Percentiles rank a stretch among this genome's conserved stretches.
These are phyloP conservation scores for Stylophora pistillata DNA, from an alignment of 64 coral and sea anemone species.

Conservation along the genomic window DNA sequence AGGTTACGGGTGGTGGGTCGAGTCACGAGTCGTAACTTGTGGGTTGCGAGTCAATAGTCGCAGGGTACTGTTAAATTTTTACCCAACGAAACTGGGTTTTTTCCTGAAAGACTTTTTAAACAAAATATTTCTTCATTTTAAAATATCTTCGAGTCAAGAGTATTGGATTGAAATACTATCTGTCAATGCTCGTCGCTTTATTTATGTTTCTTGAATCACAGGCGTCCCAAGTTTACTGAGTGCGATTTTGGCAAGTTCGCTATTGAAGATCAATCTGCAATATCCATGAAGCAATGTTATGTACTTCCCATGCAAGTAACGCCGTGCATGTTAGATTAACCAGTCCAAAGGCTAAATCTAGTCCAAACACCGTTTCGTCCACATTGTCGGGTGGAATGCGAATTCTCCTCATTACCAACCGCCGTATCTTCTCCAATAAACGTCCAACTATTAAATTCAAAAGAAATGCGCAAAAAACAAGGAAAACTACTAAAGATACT, in stretches of 20 bases:
- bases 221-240: too few species aligned
- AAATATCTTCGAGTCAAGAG: too few species aligned
- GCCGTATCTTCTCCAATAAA: slow-evolving; percentile 51
- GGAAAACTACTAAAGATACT: slow-evolving; percentile 43
- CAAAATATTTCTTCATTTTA: too few species aligned
- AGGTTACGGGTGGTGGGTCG: too few species aligned
- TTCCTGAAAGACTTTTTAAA: too few species aligned
- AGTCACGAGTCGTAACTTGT: too few species aligned
- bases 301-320: slow-evolving; percentile 60
- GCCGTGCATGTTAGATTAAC: slow-evolving; percentile 68
- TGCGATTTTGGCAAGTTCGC: not conserved
- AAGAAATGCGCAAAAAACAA: slow-evolving; percentile 46
- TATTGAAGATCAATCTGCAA: slow-evolving; percentile 38
- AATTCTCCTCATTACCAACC: slow-evolving; percentile 31
- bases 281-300: slow-evolving; percentile 60
- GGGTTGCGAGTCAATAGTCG: too few species aligned
- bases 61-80: too few species aligned
- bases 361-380: slow-evolving; percentile 47
- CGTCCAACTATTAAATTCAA: slow-evolving; percentile 67
- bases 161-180: too few species aligned
- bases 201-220: not conserved
- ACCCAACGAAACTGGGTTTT: too few species aligned
- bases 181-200: too few species aligned
- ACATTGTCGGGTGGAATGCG: slow-evolving; percentile 9
- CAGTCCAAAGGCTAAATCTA: slow-evolving; percentile 68